Evolutionary conservation across 2,797 vertebrate species (phyloP).

Genomic region (Eidolon dupreanum): DNA sequence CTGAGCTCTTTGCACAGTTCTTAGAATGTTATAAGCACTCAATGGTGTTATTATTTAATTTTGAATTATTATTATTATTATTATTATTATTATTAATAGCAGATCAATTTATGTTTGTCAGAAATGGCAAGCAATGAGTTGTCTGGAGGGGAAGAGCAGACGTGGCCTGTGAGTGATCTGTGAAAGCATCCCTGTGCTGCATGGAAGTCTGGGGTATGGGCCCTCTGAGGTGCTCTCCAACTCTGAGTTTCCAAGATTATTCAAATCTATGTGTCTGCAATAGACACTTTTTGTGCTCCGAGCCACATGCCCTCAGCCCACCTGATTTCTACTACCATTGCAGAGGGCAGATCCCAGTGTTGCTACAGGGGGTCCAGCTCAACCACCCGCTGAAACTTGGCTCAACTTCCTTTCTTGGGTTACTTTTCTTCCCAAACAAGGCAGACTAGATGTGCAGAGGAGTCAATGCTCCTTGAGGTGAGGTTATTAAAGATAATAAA

Average conservation of each 20-base stretch:
- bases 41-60: neutral
- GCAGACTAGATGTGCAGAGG: neutral
- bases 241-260: neutral
- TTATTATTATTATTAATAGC: neutral
- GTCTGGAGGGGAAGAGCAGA: neutral
- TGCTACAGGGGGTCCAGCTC: neutral
- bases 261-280: neutral
- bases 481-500: neutral
- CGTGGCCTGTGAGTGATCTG: neutral
- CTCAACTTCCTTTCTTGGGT: neutral
- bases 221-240: neutral
- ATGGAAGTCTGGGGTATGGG: neutral
- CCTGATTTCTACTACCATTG: neutral
- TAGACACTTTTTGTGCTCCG: neutral
- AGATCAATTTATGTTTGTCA: neutral
- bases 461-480: neutral
- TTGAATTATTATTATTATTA: neutral
- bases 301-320: neutral
- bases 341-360: neutral
- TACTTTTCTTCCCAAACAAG: neutral
- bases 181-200: neutral
- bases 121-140: neutral
- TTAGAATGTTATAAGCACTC: neutral
- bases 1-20: neutral
- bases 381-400: too few species aligned